Conservation (phyloP, 2,797 vertebrate species). For the Vireo griseus region DNA sequence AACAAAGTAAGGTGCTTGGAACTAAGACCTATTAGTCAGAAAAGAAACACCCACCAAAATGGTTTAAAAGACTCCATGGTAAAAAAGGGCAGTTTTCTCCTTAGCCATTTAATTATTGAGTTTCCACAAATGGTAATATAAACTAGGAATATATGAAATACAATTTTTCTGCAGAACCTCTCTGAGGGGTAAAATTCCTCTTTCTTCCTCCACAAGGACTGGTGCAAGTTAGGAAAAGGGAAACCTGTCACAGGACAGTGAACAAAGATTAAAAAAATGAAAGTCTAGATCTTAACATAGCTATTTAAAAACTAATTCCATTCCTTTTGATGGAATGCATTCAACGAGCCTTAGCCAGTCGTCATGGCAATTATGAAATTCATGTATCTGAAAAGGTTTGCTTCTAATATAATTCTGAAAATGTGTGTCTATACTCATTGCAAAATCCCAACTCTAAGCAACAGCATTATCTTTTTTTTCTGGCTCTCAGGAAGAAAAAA, state of each 20-base stretch:
- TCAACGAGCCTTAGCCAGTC: background rate
- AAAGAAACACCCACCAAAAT: background rate
- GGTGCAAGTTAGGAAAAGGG: background rate
- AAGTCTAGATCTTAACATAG: background rate
- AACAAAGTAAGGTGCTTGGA: background rate
- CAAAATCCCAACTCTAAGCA: background rate
- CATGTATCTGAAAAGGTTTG: background rate
- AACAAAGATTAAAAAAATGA: background rate
- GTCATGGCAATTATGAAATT: background rate
- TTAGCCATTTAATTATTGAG: background rate
- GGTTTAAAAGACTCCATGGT: background rate
- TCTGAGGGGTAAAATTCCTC: background rate
- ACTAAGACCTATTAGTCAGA: background rate
- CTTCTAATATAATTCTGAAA: background rate
- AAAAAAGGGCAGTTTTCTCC: background rate
- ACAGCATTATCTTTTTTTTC: background rate
- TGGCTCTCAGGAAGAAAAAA: background rate
- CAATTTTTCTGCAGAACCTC: background rate
- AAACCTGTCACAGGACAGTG: background rate
- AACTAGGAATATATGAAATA: background rate
- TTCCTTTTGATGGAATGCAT: background rate
- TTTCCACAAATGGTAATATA: background rate
- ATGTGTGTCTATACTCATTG: background rate
- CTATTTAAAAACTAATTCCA: background rate
- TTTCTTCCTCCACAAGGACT: background rate